Evolutionary conservation across 2,888 invertebrate genomes (phyloP).

Genomic region (Plagodis dolabraria): DNA sequence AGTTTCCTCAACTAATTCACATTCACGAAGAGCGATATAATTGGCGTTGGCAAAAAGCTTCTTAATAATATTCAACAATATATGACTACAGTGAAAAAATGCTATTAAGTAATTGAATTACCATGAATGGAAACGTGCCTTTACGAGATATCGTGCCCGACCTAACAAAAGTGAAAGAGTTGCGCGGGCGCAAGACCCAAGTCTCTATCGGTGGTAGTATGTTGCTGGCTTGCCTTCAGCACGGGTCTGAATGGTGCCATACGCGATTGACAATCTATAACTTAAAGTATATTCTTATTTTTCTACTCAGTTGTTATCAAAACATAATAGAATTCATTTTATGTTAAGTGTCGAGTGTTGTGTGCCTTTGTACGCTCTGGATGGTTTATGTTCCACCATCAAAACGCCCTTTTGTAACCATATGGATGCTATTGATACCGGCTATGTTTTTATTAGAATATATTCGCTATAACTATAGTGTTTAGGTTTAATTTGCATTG

Average conservation of each 20-base stretch:
- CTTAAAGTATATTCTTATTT: conserved; percentile 5
- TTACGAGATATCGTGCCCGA: conserved; percentile 47
- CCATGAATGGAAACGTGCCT: conserved; percentile 38
- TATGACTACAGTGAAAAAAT: too few species aligned
- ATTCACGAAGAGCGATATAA: too few species aligned
- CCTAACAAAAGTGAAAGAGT: conserved; percentile 72
- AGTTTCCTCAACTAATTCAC: too few species aligned
- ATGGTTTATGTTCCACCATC: neutral
- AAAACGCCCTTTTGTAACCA: conserved; percentile 10
- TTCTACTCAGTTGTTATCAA: too few species aligned
- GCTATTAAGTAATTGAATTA: conserved; percentile 23
- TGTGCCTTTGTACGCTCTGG: conserved; percentile 4
- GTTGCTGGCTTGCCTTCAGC: conserved; percentile 68
- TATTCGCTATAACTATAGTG: neutral
- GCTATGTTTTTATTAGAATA: neutral
- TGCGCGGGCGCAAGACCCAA: conserved; percentile 51
- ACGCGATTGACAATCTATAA: conserved; percentile 11
- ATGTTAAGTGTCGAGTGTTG: neutral
- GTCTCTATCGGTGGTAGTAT: conserved; percentile 56
- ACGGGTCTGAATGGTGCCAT: conserved; percentile 44
- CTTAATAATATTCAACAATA: too few species aligned
- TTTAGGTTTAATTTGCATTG: neutral
- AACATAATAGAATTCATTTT: neutral
- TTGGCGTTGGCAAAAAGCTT: too few species aligned
- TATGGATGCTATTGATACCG: conserved; percentile 11